Conservation (phyloP, 2,113 vertebrate species). For the Salvelinus sp. region DNA sequence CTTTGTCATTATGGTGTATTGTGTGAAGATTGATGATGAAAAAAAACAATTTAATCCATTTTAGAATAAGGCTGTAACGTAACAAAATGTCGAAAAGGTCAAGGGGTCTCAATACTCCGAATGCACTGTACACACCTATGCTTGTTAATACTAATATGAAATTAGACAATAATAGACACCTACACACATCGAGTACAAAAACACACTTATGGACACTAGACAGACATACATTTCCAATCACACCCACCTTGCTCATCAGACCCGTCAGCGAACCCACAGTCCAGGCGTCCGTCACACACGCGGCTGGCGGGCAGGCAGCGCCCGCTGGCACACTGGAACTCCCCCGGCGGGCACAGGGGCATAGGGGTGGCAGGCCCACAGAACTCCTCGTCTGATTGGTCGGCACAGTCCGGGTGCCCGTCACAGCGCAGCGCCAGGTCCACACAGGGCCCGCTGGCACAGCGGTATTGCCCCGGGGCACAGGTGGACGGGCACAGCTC, state of each 20-base stretch:
- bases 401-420: constrained; percentile 78
- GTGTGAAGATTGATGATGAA: too few species aligned
- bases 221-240: not conserved
- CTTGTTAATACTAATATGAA: too few species aligned
- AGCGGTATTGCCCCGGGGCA: constrained; percentile 70
- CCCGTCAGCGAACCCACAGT: constrained; percentile 80
- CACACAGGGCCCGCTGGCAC: constrained; percentile 78
- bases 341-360: constrained; percentile 61
- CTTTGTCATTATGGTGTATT: too few species aligned
- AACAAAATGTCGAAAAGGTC: too few species aligned
- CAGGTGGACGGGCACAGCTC: constrained; percentile 80
- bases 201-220: not conserved
- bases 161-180: too few species aligned
- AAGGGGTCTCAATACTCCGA: too few species aligned
- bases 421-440: constrained; percentile 77
- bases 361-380: constrained; percentile 48
- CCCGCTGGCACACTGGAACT: constrained; percentile 78
- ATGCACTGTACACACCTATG: too few species aligned
- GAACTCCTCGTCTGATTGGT: constrained; percentile 81
- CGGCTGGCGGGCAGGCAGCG: constrained; percentile 67
- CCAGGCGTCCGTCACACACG: constrained; percentile 74
- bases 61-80: too few species aligned
- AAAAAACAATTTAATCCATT: too few species aligned
- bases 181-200: not conserved
- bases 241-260: constrained; percentile 77